Evolutionary conservation across 2,797 vertebrate genomes (phyloP), one percentile per base, ranked within the genome.

Genomic region (Acanthiza pusilla): DNA sequence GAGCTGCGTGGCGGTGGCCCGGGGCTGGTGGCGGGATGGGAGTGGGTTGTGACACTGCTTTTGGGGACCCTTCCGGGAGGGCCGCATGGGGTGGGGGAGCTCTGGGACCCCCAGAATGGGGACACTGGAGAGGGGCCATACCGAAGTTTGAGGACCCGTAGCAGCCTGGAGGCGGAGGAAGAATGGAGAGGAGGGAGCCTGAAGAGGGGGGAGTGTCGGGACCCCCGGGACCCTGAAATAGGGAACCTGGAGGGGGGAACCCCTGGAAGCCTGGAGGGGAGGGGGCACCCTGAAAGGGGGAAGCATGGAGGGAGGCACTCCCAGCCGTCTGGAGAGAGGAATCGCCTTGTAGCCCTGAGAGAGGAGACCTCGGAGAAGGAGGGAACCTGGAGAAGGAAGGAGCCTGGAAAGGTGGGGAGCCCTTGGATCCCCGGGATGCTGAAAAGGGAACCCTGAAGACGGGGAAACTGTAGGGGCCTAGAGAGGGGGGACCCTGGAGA

Each of bases 1-100:
- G 48, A 38, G 4, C 16, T 4, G 32, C 21, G 0, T 1, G 38
- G 66, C 30, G 20, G 17, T 10, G 10, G 5, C 23, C 32, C 22
- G n/a, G 21, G 30, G 21, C 38, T 10, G 14, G 8, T 27, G 57
- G 57, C 5, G 10, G 47, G 21, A 6, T 17, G 18, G 11, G 21
- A 11, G n/a, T 9, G 6, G 18, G 12, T 5, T 10, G 2, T 47
- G 22, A 8, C 27, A 16, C n/a, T 32, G 50, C 10, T 23, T 27
- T 29, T 23, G 58, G 38, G 38, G 38, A 38, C 38, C 38, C 10
- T 38, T 38, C 38, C 38, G 67, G 48, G n/a, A 27, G 15, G n/a
- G 38, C n/a, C 11, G 11, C 17, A 16, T 45, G 48, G 48, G n/a
- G 3, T 38, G 10, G 72, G n/a, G 57, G n/a, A 72, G 13, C 23